These are phyloP conservation scores for Sarotherodon lohbergeri DNA, from an alignment of 2,113 vertebrate species.

Conservation along the genomic window DNA sequence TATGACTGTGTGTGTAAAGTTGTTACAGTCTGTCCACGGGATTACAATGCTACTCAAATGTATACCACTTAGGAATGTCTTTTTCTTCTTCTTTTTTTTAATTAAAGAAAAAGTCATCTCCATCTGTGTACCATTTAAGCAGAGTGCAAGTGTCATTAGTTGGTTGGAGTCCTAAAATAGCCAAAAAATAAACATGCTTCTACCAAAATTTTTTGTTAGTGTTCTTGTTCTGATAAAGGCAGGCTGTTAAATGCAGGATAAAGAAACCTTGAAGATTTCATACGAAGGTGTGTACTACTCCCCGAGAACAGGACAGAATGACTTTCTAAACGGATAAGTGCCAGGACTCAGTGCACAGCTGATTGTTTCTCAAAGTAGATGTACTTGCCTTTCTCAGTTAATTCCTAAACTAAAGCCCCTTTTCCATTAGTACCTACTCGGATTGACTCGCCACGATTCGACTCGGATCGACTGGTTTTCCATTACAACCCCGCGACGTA, in stretches of 20 bases:
- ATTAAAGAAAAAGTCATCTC: background rate
- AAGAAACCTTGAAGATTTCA: background rate
- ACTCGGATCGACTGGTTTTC: background rate
- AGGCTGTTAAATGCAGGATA: background rate
- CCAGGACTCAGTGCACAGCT: background rate
- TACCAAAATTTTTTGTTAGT: background rate
- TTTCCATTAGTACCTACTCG: background rate
- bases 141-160: background rate
- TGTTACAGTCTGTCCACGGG: background rate
- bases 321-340: background rate
- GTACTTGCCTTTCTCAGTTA: background rate
- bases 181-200: background rate
- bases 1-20: conserved; percentile 20
- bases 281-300: background rate
- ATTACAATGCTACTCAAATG: background rate
- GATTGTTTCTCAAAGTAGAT: background rate
- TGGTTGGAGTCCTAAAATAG: background rate
- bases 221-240: background rate
- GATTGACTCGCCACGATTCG: background rate
- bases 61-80: background rate
- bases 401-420: background rate
- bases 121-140: background rate
- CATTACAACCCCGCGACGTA: background rate
- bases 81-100: background rate
- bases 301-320: background rate